Evolutionary conservation across 1,140 invertebrate species (phyloP).

Genomic region (Calosoma granatense): DNA sequence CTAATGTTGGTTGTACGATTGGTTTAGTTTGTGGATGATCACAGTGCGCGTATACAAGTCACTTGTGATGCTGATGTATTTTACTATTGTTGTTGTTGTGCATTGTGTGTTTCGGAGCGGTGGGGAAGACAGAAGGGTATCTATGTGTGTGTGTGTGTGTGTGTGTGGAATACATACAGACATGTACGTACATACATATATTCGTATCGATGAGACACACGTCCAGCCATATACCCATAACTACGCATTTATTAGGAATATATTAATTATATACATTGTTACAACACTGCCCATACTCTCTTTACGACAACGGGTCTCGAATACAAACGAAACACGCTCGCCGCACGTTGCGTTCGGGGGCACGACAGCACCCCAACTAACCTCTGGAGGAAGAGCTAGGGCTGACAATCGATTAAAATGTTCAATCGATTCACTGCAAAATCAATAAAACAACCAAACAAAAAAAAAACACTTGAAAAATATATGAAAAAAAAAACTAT

Average conservation of each 20-base stretch:
- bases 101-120: too few relatives aligned
- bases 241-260: constrained; percentile 5
- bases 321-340: constrained; percentile 3
- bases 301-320: constrained; percentile 3
- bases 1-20: too few relatives aligned
- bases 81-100: too few relatives aligned
- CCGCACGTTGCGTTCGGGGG: neutral
- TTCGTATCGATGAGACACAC: neutral
- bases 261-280: constrained; percentile 9
- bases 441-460: neutral
- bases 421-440: constrained; percentile 18
- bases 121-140: too few relatives aligned
- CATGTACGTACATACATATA: neutral
- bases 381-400: constrained; percentile 14
- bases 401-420: constrained; percentile 27
- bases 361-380: neutral
- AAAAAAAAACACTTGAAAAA: neutral
- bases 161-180: neutral
- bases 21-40: too few relatives aligned
- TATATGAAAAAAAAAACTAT: too few relatives aligned
- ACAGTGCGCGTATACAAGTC: too few relatives aligned
- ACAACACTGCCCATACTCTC: constrained; percentile 7
- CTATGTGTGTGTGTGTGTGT: neutral
- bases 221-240: neutral
- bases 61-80: too few relatives aligned